A percentile compares a stretch with the other conserved stretches of the same genome.
phyloP scores from a whole-genome alignment of 1,140 invertebrate genomes.

The Hestina assimilis region DNA sequence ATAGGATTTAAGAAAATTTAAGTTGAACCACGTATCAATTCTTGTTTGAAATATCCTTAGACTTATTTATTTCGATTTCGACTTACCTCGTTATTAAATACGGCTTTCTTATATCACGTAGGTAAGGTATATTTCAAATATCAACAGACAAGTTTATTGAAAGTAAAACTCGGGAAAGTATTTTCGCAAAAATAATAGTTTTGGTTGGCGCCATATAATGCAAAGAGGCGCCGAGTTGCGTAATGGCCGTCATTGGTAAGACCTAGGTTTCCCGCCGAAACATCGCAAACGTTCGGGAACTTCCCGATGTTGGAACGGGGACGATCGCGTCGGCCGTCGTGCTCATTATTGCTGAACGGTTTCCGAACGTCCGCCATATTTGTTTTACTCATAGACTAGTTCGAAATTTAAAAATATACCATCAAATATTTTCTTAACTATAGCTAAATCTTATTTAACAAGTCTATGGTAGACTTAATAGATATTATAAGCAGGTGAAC shows the following conservation, averaged over 20 bases:
- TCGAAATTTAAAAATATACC: slow-evolving; percentile 10
- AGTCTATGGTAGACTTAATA: too few relatives aligned
- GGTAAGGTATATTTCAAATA: not conserved
- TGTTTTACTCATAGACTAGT: slow-evolving; percentile 20
- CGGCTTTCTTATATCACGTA: not conserved
- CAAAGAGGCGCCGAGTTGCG: slow-evolving; percentile 49
- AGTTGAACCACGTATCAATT: not conserved
- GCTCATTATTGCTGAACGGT: slow-evolving; percentile 32
- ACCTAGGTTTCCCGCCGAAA: slow-evolving; percentile 40
- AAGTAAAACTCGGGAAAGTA: slow-evolving; percentile 29
- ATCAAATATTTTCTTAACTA: slow-evolving; percentile 8
- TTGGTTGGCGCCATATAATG: slow-evolving; percentile 31
- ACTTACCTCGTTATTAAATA: not conserved
- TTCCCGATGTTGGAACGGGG: slow-evolving; percentile 31
- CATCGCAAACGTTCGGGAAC: slow-evolving; percentile 33
- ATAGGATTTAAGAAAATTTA: not conserved
- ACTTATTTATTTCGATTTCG: too few relatives aligned
- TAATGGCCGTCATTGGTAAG: slow-evolving; percentile 23
- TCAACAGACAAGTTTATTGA: slow-evolving; percentile 11
- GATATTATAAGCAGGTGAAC: too few relatives aligned
- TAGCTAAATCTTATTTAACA: too few relatives aligned
- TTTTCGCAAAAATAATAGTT: slow-evolving; percentile 43
- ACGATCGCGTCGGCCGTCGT: slow-evolving; percentile 26
- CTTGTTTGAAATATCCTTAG: too few relatives aligned
- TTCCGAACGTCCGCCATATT: slow-evolving; percentile 29